Base-by-base conservation (phyloP, 2,113 vertebrate species). In the Daubentonia madagascariensis region DNA sequence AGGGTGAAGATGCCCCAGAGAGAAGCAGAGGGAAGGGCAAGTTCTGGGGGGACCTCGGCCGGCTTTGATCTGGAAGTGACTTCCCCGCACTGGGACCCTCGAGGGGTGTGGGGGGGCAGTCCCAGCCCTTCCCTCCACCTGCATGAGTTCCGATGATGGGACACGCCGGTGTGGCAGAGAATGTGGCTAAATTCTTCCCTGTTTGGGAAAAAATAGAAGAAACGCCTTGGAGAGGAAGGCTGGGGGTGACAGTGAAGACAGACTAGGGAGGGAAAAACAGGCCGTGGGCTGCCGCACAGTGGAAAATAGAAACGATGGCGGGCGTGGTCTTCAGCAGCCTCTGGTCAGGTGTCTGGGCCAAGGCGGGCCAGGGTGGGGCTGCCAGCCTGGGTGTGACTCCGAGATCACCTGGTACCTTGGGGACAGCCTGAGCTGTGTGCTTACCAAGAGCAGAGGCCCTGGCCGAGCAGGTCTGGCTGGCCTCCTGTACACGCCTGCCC, bases 171-270 rank as follows among this genome's bases (percentile, higher is more conserved):
- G 22, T 12, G 30, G 90, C n/a, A 8, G 5, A 57, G 67, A 78
- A 28, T 8, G 18, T 52, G 37, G 57, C 92, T 87, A 30, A n/a
- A 23, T 85, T 73, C 65, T 70, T 45, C 40, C 30, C 20, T 35
- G 30, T 75, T 54, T 25, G 70, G 86, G 65, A 68, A 78, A 70
- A 92, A 89, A 65, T 84, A 89, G 92, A 85, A 91, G 90, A 68
- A 89, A 76, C 40, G 32, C 59, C 54, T 86, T 50, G 54, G 12
- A 85, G 70, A 87, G 84, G 54, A 85, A 68, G 10, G 13, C n/a
- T 2, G 7, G 43, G 68, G 70, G 50, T 57, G 48, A 43, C 45
- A 8, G 18, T 35, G 45, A 59, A 76, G 78, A 85, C 4, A 14
- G 84, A 68, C 63, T 54, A 0, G 3, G 3, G 63, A 79, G 88